These are phyloP conservation scores for Acanthis flammea DNA, from an alignment of 2,797 vertebrate genomes.

Conservation along the genomic window DNA sequence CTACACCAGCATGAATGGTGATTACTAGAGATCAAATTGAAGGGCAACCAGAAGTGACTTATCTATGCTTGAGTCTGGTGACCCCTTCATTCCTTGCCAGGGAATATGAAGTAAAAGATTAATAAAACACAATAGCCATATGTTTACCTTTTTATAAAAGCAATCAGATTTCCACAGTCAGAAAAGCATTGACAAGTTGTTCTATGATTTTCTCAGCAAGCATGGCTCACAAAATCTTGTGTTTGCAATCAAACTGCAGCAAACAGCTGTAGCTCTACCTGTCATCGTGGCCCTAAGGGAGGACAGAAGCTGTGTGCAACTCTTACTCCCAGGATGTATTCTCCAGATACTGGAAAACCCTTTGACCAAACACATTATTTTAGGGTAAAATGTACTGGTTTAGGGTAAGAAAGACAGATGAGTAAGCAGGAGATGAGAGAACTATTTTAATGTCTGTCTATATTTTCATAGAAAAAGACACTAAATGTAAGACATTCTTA, in stretches of 20 bases:
- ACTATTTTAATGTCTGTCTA: background rate
- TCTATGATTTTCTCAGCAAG: slow-evolving; percentile 28
- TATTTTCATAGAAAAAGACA: background rate
- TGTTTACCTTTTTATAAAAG: background rate
- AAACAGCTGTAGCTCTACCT: background rate
- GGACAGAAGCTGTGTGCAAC: fast-evolving
- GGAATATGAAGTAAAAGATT: slow-evolving; percentile 53
- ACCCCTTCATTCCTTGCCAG: slow-evolving; percentile 44
- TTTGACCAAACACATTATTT: background rate
- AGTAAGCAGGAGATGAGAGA: background rate
- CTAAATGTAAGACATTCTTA: background rate
- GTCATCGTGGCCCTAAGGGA: background rate
- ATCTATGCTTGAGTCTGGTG: background rate
- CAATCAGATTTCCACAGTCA: slow-evolving; percentile 44
- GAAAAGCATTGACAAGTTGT: slow-evolving; percentile 33
- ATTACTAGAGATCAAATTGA: slow-evolving; percentile 51
- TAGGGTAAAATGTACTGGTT: background rate
- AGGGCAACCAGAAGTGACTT: slow-evolving; percentile 21
- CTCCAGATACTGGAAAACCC: background rate
- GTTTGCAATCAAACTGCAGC: slow-evolving; percentile 12
- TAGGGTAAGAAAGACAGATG: background rate
- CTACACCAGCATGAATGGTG: slow-evolving; percentile 54
- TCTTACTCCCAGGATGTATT: background rate
- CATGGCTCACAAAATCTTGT: slow-evolving; percentile 32
- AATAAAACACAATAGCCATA: slow-evolving; percentile 57